Evolutionary conservation across 2,113 vertebrate species (phyloP), one percentile per base, ranked within the genome.

Genomic region (Labeo rohita): DNA sequence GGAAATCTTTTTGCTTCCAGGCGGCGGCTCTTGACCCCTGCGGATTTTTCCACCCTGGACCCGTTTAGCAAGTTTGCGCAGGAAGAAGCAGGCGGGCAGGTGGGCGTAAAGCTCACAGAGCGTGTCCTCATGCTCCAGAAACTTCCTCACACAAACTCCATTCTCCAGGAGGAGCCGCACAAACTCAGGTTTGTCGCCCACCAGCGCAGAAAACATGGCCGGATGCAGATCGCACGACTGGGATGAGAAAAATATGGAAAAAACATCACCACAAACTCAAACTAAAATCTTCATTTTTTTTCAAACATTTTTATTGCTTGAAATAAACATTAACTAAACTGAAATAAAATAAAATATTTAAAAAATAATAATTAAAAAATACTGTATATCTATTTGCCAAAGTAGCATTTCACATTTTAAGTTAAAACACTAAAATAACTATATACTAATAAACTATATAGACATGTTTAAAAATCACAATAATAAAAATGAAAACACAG

Each of bases 121-220:
- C 0, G 91, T 96, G 56, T 95, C 93, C 86, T 94, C 93, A 47
- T 92, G 88, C 8, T 95, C 92, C 88, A 96, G 95, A 61, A 98
- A 96, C 15, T 97, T 96, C 83, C 94, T 91, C 77, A 99, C 92
- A 52, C 49, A 93, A 89, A 99, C 95, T 1, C 97, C 98, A 2
- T 97, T 96, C 90, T 98, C 98, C 92, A 99, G 93, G 90, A 99
- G 95, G 39, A 99, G 96, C 88, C 93, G 95, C 88, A 98, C 97
- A 80, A 99, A 99, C 84, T 96, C 94, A 0, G 97, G 96, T 90
- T 97, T 98, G 94, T 98, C 95, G 87, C 96, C 94, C 79, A 97
- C 94, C 85, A 99, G 95, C 21, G 98, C 97, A 0, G 96, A 97
- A 8, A 94, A 93, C 98, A 98, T 97, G 90, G 96, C 93, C 0